Evolutionary conservation across 2,888 invertebrate genomes (phyloP).

Genomic region (Cephonodes hylas): DNA sequence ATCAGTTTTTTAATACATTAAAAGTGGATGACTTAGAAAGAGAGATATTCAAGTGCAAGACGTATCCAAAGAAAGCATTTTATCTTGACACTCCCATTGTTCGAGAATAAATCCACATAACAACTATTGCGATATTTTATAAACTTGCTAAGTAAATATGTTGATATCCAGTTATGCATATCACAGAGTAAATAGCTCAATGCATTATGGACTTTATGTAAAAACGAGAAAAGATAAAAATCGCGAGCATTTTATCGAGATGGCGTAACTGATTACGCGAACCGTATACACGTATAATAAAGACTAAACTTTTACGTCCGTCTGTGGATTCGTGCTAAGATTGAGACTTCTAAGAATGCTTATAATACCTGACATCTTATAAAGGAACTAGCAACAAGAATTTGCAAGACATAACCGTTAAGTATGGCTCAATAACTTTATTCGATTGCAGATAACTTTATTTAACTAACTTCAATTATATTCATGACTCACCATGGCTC

Average conservation of each 20-base stretch:
- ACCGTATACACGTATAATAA: conserved; percentile 1
- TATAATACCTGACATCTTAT: background rate
- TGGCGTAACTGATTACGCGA: conserved; percentile 5
- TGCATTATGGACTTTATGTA: background rate
- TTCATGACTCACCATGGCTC: too few species aligned
- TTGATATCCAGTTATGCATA: conserved; percentile 10
- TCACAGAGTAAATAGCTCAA: background rate
- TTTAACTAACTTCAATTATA: too few species aligned
- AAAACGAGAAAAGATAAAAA: background rate
- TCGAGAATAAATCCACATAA: conserved; percentile 31
- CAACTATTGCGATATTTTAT: conserved; percentile 16
- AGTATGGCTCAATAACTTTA: too few species aligned
- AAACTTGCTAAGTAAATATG: conserved; percentile 13
- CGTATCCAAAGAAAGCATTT: conserved; percentile 19
- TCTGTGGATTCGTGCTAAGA: conserved; percentile 1
- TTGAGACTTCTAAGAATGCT: conserved; percentile 1
- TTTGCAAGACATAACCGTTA: background rate
- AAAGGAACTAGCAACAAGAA: background rate
- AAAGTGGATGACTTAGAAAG: background rate
- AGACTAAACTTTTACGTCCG: background rate
- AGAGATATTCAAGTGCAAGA: background rate
- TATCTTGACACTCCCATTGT: conserved; percentile 26
- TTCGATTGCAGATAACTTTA: too few species aligned
- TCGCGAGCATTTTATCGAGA: background rate
- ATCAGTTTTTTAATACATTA: too few species aligned